Evolutionary conservation across 2,888 invertebrate species (phyloP).

Genomic region (Oscheius myriophilus): DNA sequence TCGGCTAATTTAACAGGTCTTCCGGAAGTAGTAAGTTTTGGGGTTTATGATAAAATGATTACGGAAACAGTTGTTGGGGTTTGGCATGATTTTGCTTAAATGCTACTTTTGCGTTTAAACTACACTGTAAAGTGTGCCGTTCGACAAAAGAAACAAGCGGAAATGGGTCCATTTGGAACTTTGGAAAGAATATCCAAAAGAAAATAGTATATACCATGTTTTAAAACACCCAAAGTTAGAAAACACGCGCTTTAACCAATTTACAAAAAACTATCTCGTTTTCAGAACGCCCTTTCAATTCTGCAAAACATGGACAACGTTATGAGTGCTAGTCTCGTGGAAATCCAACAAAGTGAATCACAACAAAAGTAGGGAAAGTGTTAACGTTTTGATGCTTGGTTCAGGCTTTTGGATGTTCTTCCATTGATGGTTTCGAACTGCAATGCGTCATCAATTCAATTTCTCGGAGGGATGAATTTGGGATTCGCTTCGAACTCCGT

Average conservation of each 20-base stretch:
- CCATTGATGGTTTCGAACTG: conserved; percentile 13
- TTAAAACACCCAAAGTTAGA: no score
- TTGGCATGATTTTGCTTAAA: no score
- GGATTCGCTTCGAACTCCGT: conserved; percentile 7
- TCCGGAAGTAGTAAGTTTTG: neutral
- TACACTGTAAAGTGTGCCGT: no score
- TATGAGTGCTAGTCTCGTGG: neutral
- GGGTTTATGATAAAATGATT: neutral
- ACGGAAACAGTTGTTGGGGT: no score
- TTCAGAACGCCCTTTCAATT: conserved; percentile 16
- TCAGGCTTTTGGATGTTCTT: conserved; percentile 13
- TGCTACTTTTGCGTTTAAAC: no score
- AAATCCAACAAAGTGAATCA: conserved; percentile 14
- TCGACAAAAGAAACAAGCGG: no score
- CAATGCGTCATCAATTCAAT: conserved; percentile 2
- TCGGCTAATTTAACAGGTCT: conserved; percentile 17
- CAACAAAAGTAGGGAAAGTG: conserved; percentile 1
- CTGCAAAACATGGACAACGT: conserved; percentile 25
- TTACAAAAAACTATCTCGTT: neutral
- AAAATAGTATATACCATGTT: no score
- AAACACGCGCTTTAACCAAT: neutral
- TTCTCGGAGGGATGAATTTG: conserved; percentile 10
- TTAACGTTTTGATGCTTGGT: neutral
- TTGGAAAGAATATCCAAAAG: no score
- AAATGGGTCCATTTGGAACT: no score